A percentile compares a stretch with the other conserved stretches of the same genome.
Conservation (phyloP, 2,113 vertebrate species). For the Myotis brandtii region DNA sequence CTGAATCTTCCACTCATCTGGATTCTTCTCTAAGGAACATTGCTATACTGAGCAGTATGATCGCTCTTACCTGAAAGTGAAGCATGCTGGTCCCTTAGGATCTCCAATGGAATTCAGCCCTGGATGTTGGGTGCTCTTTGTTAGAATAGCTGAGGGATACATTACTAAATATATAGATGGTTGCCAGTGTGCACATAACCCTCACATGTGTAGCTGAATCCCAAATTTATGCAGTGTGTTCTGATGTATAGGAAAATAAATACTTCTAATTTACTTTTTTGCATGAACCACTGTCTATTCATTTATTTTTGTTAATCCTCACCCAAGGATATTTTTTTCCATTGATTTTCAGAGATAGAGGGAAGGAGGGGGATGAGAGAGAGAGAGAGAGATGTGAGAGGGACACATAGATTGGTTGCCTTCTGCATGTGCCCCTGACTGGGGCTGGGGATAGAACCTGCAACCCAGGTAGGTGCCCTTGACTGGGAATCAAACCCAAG, state of each 20-base stretch:
- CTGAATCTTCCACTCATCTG: background rate
- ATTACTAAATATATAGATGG: background rate
- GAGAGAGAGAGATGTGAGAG: too few species aligned
- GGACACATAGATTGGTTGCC: too few species aligned
- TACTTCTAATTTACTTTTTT: background rate
- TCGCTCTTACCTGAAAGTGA: background rate
- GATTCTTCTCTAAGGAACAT: background rate
- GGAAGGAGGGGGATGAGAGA: too few species aligned
- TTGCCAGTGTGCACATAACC: background rate
- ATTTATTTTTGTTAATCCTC: too few species aligned
- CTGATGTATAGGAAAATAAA: background rate
- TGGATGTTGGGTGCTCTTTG: background rate
- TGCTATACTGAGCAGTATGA: background rate
- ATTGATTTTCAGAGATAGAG: too few species aligned
- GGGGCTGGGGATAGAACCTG: too few species aligned
- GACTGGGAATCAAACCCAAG: too few species aligned
- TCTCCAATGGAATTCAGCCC: background rate
- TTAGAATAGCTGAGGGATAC: background rate
- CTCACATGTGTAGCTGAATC: background rate
- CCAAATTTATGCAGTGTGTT: background rate
- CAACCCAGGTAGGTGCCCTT: too few species aligned
- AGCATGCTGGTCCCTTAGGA: background rate
- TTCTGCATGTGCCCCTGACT: too few species aligned
- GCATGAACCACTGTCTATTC: background rate
- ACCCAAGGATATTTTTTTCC: too few species aligned